A percentile compares a stretch with the other conserved stretches of the same genome.
These are phyloP conservation scores for Pelobates fuscus DNA, from an alignment of 2,113 vertebrate genomes.

Conservation along the genomic window DNA sequence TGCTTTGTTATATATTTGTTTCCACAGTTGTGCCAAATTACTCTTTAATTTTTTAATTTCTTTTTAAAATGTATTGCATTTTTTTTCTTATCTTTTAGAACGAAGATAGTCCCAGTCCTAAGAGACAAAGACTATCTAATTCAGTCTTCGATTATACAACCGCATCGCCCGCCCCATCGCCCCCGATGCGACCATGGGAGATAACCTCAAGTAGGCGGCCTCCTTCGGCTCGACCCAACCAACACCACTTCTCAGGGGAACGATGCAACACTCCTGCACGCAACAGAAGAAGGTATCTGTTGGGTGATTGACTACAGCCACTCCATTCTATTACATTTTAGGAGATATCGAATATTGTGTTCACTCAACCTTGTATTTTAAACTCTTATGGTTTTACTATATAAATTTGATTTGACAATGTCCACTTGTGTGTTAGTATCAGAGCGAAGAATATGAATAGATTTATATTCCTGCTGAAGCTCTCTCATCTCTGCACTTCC, in stretches of 20 bases:
- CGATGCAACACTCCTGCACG: constrained; percentile 90
- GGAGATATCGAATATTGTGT: not conserved
- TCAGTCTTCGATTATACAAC: constrained; percentile 88
- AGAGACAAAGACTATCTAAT: constrained; percentile 93
- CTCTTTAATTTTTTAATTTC: not conserved
- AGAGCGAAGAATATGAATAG: no score
- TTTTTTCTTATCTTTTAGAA: constrained; percentile 66
- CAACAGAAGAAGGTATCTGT: constrained; percentile 87
- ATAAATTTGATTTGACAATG: no score
- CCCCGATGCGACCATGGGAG: constrained; percentile 97
- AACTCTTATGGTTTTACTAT: not conserved
- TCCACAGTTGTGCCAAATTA: not conserved
- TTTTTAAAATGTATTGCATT: not conserved
- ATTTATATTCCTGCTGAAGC: no score
- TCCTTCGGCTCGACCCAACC: constrained; percentile 81
- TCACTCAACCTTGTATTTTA: not conserved
- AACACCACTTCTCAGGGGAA: constrained; percentile 90
- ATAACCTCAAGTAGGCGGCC: constrained; percentile 88
- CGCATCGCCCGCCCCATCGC: constrained; percentile 86
- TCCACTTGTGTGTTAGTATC: no score
- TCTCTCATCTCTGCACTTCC: no score
- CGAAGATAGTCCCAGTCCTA: constrained; percentile 94
- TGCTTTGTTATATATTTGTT: not conserved
- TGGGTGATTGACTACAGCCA: no score
- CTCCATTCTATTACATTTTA: not conserved